A percentile compares a stretch with the other conserved stretches of the same genome.
Conservation (phyloP, 2,888 invertebrate species). For the Drymonia ruficornis region DNA sequence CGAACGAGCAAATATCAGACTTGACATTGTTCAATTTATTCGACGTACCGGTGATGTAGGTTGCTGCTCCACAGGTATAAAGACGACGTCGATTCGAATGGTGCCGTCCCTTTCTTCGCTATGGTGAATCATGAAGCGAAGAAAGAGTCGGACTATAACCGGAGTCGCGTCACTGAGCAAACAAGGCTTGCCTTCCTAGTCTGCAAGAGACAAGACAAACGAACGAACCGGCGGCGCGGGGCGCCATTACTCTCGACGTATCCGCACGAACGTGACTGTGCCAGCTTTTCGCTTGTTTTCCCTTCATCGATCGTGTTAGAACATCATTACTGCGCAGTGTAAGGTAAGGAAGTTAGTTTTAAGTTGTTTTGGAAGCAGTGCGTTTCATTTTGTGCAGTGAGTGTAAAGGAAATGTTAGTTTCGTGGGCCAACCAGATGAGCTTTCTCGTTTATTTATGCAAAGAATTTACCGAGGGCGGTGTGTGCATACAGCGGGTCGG, state of each 20-base stretch:
- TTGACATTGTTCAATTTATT: conserved; percentile 72
- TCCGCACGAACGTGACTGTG: conserved; percentile 80
- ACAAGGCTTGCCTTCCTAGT: conserved; percentile 81
- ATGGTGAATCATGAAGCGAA: conserved; percentile 10
- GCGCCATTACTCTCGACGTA: conserved; percentile 81
- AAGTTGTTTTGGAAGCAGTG: conserved; percentile 74
- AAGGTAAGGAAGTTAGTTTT: conserved; percentile 78
- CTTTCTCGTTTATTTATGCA: conserved; percentile 83
- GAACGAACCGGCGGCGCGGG: conserved; percentile 56
- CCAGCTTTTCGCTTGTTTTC: conserved; percentile 74
- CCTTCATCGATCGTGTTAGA: conserved; percentile 75
- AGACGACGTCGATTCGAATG: conserved; percentile 39
- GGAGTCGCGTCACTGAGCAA: conserved; percentile 74
- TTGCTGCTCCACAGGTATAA: conserved; percentile 78
- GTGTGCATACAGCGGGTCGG: conserved; percentile 71
- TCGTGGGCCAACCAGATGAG: conserved; percentile 56
- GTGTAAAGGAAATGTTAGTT: conserved; percentile 50
- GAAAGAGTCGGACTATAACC: conserved; percentile 56
- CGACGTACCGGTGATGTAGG: conserved; percentile 76
- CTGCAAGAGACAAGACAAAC: conserved; percentile 74
- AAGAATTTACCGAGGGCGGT: conserved; percentile 82
- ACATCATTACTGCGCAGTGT: conserved; percentile 82
- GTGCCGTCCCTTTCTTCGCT: conserved; percentile 50
- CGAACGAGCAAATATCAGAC: conserved; percentile 64
- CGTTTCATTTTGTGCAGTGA: conserved; percentile 63